Evolutionary conservation across 2,113 vertebrate genomes (phyloP).

Genomic region (Neotoma lepida): DNA sequence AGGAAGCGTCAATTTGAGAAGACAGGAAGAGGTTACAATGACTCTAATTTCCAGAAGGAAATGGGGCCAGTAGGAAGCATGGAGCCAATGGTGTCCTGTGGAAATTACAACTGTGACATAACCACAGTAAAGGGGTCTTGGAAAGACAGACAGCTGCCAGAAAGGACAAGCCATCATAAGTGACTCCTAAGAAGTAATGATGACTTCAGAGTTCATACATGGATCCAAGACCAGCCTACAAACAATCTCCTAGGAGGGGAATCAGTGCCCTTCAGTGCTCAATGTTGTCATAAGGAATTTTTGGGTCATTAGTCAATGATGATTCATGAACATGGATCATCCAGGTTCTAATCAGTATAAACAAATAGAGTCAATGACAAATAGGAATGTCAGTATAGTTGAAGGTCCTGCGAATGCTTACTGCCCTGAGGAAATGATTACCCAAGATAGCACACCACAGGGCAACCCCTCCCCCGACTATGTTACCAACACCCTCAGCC

Average conservation of each 20-base stretch:
- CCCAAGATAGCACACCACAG: not conserved
- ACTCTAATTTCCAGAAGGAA: not conserved
- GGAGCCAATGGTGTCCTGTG: not conserved
- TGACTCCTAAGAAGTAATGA: rapidly evolving
- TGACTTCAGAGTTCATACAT: not conserved
- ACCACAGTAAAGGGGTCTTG: not conserved
- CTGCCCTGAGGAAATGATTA: not conserved
- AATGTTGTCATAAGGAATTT: not conserved
- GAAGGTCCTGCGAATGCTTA: rapidly evolving
- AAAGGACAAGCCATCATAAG: not conserved
- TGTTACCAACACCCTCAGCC: no score
- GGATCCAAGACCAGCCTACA: not conserved
- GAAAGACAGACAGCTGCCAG: not conserved
- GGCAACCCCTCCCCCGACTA: rapidly evolving
- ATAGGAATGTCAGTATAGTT: not conserved
- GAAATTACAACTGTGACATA: not conserved
- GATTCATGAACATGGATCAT: not conserved
- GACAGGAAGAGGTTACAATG: not conserved
- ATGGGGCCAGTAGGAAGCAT: not conserved
- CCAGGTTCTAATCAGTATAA: not conserved
- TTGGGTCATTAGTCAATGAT: not conserved
- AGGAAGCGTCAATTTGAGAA: not conserved
- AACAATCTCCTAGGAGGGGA: not conserved
- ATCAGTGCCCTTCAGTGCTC: not conserved
- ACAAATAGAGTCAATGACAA: not conserved